A percentile compares a stretch with the other conserved stretches of the same genome.
These are phyloP conservation scores for Thripadectes ignobilis DNA, from an alignment of 2,797 vertebrate species.

Conservation along the genomic window DNA sequence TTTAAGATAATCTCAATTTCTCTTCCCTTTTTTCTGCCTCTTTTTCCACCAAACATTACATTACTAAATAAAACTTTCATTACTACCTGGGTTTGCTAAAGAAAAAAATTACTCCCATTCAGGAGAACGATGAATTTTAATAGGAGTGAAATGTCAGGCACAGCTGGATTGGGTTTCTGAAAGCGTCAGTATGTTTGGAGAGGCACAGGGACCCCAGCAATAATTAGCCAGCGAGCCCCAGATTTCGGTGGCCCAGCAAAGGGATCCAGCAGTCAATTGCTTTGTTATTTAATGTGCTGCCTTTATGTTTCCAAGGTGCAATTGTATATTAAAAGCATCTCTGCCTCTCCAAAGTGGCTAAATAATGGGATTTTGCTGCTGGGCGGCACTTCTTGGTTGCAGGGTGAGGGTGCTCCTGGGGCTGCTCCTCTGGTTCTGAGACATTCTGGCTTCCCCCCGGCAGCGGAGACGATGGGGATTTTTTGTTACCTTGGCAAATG, in stretches of 20 bases:
- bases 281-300: slow-evolving; percentile 38
- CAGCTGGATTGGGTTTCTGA: slow-evolving; percentile 51
- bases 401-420: background rate
- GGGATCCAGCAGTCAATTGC: slow-evolving; percentile 34
- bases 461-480: background rate
- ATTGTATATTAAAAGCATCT: slow-evolving; percentile 41
- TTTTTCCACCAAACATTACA: background rate
- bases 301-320: slow-evolving; percentile 34
- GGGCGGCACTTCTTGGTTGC: background rate
- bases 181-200: slow-evolving; percentile 17
- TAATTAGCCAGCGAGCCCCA: background rate
- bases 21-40: background rate
- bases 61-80: slow-evolving; percentile 64
- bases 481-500: background rate
- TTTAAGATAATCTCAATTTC: slow-evolving; percentile 9
- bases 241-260: background rate
- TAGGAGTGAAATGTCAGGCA: slow-evolving; percentile 62
- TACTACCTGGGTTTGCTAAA: slow-evolving; percentile 35
- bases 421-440: background rate
- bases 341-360: background rate
- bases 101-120: slow-evolving; percentile 31
- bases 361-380: slow-evolving; percentile 23
- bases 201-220: background rate
- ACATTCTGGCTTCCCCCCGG: background rate
- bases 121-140: slow-evolving; percentile 56